Evolutionary conservation across 2,113 vertebrate species (phyloP).

Genomic region (Brachionichthys hirsutus): DNA sequence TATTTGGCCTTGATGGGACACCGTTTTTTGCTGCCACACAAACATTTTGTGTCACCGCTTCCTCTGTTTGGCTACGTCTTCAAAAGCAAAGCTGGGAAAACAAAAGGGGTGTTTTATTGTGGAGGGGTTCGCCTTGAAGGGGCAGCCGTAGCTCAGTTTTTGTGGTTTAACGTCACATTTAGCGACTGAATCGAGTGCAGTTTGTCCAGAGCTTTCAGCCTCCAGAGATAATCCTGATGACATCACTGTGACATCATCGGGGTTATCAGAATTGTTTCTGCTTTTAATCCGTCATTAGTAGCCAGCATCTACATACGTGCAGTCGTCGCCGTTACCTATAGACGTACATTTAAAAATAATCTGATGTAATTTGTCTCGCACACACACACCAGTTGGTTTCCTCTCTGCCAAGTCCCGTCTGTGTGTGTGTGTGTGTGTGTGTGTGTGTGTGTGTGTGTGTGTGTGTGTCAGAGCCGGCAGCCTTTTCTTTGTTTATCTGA

Average conservation of each 20-base stretch:
- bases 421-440: slow-evolving; percentile 19
- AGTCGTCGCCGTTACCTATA: too few species aligned
- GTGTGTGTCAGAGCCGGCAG: slow-evolving; percentile 18
- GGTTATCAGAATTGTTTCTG: too few species aligned
- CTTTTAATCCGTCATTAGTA: too few species aligned
- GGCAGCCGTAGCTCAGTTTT: background rate
- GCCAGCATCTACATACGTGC: too few species aligned
- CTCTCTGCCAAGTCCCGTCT: slow-evolving; percentile 8
- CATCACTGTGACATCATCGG: too few species aligned
- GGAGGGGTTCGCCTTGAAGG: background rate
- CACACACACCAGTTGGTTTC: slow-evolving; percentile 25
- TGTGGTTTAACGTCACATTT: slow-evolving; percentile 20
- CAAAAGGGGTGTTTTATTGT: slow-evolving; percentile 40
- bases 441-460: slow-evolving; percentile 9
- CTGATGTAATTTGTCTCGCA: too few species aligned
- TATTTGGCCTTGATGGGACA: slow-evolving; percentile 55
- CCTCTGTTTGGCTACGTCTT: slow-evolving; percentile 24
- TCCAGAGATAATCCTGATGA: background rate
- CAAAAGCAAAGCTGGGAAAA: slow-evolving; percentile 47
- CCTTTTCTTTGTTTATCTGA: slow-evolving; percentile 48
- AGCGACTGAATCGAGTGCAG: background rate
- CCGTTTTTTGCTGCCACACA: slow-evolving; percentile 36
- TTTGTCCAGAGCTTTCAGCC: slow-evolving; percentile 1
- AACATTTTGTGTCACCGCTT: slow-evolving; percentile 49
- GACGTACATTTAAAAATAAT: too few species aligned